Percentiles rank a stretch among this genome's conserved stretches.
phyloP scores from a whole-genome alignment of 2,113 vertebrate genomes.

The Andinoacara biseriatus region DNA sequence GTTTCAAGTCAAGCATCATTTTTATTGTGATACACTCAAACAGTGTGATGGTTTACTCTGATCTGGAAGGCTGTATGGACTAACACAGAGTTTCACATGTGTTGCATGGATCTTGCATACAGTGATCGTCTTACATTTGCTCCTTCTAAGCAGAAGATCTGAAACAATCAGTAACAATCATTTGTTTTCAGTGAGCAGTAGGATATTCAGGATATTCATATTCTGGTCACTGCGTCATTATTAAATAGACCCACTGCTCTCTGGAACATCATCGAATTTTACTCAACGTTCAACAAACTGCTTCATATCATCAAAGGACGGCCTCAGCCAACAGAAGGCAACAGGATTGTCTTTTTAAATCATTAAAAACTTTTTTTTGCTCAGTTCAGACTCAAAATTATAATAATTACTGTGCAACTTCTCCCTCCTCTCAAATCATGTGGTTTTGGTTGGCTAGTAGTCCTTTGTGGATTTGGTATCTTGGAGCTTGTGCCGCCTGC shows the following conservation, averaged over 20 bases:
- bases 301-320: conserved; percentile 13
- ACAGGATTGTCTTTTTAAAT: conserved; percentile 18
- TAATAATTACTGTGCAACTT: neutral
- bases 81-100: neutral
- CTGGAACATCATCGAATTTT: neutral
- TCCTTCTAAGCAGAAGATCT: neutral
- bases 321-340: neutral
- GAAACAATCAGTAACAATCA: neutral
- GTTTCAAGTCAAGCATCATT: conserved; percentile 43
- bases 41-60: conserved; percentile 7
- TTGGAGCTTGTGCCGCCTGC: conserved; percentile 1
- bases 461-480: conserved; percentile 3
- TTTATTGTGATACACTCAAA: conserved; percentile 56
- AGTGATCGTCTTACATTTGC: conserved; percentile 32
- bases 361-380: neutral
- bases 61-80: conserved; percentile 15
- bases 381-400: neutral
- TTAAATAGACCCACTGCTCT: neutral
- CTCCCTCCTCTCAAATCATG: neutral
- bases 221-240: neutral
- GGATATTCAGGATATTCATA: neutral
- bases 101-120: conserved; percentile 5
- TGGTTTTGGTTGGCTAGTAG: neutral
- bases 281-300: neutral
- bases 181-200: neutral